Evolutionary conservation across 2,888 invertebrate genomes (phyloP).

Genomic region (Callyntrura guangdongensis): DNA sequence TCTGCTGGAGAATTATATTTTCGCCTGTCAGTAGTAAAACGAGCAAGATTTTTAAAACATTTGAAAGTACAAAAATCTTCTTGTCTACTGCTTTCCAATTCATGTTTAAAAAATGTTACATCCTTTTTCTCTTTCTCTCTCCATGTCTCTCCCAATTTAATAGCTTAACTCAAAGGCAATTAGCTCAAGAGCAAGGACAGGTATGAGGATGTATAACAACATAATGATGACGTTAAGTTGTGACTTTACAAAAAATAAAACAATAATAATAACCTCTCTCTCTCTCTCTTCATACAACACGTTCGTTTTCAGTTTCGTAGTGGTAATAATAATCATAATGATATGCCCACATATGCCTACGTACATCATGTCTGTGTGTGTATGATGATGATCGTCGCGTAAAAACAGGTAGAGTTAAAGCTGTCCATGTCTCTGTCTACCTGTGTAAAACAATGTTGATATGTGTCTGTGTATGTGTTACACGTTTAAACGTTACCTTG

Average conservation of each 20-base stretch:
- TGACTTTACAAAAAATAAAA: background rate
- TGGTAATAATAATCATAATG: background rate
- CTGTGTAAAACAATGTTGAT: too few species aligned
- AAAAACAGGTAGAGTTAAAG: too few species aligned
- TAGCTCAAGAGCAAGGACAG: conserved; percentile 73
- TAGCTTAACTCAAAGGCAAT: conserved; percentile 72
- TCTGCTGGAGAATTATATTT: conserved; percentile 60
- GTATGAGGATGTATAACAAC: conserved; percentile 32
- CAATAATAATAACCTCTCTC: too few species aligned
- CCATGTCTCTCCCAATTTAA: conserved; percentile 9
- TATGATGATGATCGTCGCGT: too few species aligned
- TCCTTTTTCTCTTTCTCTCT: conserved; percentile 10
- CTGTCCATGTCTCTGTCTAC: too few species aligned
- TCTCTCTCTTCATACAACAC: too few species aligned
- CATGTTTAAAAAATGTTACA: conserved; percentile 34
- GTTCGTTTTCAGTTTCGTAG: background rate
- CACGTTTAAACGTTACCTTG: too few species aligned
- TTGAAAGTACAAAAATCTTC: too few species aligned
- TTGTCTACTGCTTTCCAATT: background rate
- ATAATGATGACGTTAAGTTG: conserved; percentile 1
- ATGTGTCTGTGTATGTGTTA: too few species aligned
- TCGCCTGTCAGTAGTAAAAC: conserved; percentile 40
- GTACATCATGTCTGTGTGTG: background rate
- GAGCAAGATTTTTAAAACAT: too few species aligned
- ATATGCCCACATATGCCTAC: background rate